Evolutionary conservation across 2,888 invertebrate species (phyloP), one percentile per base, ranked within the genome.

Genomic region (Noctua pronuba): DNA sequence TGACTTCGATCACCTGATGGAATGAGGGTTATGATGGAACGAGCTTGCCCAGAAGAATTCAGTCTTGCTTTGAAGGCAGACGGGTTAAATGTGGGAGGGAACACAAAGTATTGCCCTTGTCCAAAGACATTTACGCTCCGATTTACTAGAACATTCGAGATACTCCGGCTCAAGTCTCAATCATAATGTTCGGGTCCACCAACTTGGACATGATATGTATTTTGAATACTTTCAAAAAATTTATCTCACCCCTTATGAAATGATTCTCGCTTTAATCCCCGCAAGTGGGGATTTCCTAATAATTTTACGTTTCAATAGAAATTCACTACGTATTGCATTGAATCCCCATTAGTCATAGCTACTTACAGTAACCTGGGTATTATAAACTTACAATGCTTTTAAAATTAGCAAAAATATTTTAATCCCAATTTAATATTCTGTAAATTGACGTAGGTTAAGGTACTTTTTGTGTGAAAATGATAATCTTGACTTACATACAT

Each of bases 311-410:
- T 62, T 67, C 38, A 67, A 52, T 67, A 62, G 38, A 67, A 71
- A 52, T 60, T 0, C 24, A 62, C 21, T 38, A n/a, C 1, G 6
- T 11, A 31, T 8, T 58, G 24, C 35, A 49, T 49, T 69, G n/a
- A 75, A 75, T 71, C 16, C 72, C 69, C n/a, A 67, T 83, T 71
- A 76, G 60, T 80, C 79, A 78, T 67, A 35, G 18, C n/a, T 41
- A 65, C 38, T 41, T 13, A 41, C 7, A 41, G 24, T 46, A 35
- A 65, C 35, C 7, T 16, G 67, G 18, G 41, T 62, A 64, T 38
- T 62, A 31, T 62, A 38, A n/a, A 65, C 6, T 64, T 41, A 35
- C n/a, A 44, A 38, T 76, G 77, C 1, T 41, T 64, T 24, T 68
- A 18, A 24, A 46, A 38, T 38, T 8, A 24, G 52, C 16, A 67